A percentile compares a stretch with the other conserved stretches of the same genome.
Evolutionary conservation across 2,888 invertebrate genomes (phyloP).

Genomic region (Leptura quadrifasciata): DNA sequence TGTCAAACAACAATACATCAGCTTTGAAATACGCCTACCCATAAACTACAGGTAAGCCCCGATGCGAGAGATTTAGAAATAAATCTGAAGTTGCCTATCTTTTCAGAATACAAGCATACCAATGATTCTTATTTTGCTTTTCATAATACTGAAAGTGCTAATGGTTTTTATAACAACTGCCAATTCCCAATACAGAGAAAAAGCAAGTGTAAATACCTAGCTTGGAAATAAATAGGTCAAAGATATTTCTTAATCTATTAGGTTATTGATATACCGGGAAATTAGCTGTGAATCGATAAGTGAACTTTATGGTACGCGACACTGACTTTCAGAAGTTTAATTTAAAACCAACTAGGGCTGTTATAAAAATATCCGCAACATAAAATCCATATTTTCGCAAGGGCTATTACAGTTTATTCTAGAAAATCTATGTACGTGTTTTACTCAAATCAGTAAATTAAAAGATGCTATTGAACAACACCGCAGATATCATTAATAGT

Average conservation of each 20-base stretch:
- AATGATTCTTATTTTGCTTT: background rate
- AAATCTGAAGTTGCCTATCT: background rate
- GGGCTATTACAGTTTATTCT: background rate
- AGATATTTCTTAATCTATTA: constrained; percentile 3
- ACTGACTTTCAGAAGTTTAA: constrained; percentile 1
- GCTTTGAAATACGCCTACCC: background rate
- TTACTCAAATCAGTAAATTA: too few relatives aligned
- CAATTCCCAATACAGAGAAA: background rate
- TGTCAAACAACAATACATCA: too few relatives aligned
- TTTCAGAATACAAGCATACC: background rate
- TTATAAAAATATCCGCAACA: background rate
- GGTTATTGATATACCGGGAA: constrained; percentile 2
- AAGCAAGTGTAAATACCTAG: background rate
- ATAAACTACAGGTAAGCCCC: background rate
- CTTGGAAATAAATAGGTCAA: constrained; percentile 14
- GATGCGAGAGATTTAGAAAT: background rate
- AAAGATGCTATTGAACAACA: too few relatives aligned
- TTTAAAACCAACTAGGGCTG: background rate
- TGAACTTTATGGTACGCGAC: constrained; percentile 14
- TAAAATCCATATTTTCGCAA: background rate
- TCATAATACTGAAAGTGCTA: too few relatives aligned
- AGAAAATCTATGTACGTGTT: background rate
- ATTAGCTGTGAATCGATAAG: constrained; percentile 5
- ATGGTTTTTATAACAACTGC: too few relatives aligned
- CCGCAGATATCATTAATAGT: too few relatives aligned